Evolutionary conservation across 2,888 invertebrate genomes (phyloP), one percentile per base, ranked within the genome.

Genomic region (Endotricha flammealis): DNA sequence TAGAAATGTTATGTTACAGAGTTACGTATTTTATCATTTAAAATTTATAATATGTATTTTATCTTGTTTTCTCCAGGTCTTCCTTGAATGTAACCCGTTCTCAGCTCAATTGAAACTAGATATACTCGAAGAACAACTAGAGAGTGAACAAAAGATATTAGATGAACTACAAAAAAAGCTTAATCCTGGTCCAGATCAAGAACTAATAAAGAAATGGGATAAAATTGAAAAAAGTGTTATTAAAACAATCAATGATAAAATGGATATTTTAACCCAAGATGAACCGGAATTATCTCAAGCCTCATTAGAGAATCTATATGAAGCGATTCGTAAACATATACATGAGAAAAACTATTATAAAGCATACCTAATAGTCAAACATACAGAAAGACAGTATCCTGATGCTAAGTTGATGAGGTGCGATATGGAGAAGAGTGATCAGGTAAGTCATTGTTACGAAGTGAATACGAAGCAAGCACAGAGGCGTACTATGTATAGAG

Each of bases 51-150:
- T 20, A 9, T 38, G 12, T 23, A n/a, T 17, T 34, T 25, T 13
- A 11, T 2, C 24, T 4, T 35, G 39, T 34, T 25, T 11, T 36
- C 56, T 64, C 32, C 74, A 90, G 79, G 87, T 91, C 9, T 92
- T 97, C 67, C 78, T 98, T 24, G 91, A 94, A 67, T 90, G 91
- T 48, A 98, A 98, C 82, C 94, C 95, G 3, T 98, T 92, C 73
- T 92, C 94, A n/a, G 91, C 92, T 0, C 91, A 91, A 80, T 88
- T 93, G 53, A 86, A 82, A 53, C 63, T 80, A 9, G 82, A 88
- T 56, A 72, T 90, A 39, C 74, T 93, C 22, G 83, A 89, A 53
- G 82, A 87, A 35, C 90, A 91, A 53, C 76, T 92, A 30, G 78
- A 88, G 41, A 78, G 80, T 6, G 92, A 92, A 52, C 85, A 81